Percentiles rank a stretch among this genome's conserved stretches.
phyloP scores from a whole-genome alignment of 2,113 vertebrate species.

The Lagenorhynchus albirostris region DNA sequence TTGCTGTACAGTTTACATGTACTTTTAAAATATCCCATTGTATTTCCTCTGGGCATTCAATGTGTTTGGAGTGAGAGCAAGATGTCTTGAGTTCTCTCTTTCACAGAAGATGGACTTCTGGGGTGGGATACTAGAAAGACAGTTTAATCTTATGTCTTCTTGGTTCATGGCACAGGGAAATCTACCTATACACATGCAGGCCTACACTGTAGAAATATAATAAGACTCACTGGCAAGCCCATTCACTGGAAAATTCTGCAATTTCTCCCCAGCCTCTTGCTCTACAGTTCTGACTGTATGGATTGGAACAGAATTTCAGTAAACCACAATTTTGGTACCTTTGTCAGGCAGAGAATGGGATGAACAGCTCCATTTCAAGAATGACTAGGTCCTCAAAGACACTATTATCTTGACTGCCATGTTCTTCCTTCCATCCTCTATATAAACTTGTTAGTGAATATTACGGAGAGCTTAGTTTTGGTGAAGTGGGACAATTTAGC shows the following conservation, averaged over 20 bases:
- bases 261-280: neutral
- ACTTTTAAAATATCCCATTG: neutral
- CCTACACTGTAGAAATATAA: neutral
- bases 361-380: neutral
- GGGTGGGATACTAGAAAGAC: neutral
- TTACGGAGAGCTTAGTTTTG: neutral
- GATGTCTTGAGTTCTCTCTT: neutral
- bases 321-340: neutral
- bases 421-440: neutral
- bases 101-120: neutral
- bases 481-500: neutral
- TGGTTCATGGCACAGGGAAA: neutral
- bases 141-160: neutral
- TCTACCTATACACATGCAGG: neutral
- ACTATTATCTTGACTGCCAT: neutral
- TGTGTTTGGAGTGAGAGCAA: neutral
- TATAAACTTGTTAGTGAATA: neutral
- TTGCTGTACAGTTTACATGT: neutral
- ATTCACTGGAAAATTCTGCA: neutral
- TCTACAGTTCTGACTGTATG: neutral
- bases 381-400: neutral
- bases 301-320: neutral
- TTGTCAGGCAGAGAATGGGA: accelerated
- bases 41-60: neutral
- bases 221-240: neutral